These are phyloP conservation scores for Aphelinus atriplicis DNA, from an alignment of 1,140 invertebrate species.

Conservation along the genomic window DNA sequence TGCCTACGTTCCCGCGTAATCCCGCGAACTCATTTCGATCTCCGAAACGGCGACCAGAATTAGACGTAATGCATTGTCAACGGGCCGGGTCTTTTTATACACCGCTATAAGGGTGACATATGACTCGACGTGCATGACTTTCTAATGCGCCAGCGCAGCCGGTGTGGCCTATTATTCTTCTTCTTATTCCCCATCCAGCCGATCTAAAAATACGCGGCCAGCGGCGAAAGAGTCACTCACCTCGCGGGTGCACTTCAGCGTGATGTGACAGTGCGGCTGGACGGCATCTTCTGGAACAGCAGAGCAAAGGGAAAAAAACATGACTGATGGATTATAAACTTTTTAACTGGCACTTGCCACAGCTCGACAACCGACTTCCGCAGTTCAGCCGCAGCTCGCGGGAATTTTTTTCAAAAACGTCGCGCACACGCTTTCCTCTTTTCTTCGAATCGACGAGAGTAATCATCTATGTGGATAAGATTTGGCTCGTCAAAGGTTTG, in stretches of 20 bases:
- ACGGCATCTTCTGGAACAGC: slow-evolving; percentile 67
- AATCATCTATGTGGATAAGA: no score
- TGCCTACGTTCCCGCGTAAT: no score
- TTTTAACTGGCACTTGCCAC: no score
- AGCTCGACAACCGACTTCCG: no score
- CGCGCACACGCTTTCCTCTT: no score
- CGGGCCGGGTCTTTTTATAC: not conserved
- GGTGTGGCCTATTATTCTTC: slow-evolving; percentile 2
- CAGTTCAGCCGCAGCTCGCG: no score
- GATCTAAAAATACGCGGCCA: slow-evolving; percentile 29
- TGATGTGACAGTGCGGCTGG: slow-evolving; percentile 92
- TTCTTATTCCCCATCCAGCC: slow-evolving; percentile 3
- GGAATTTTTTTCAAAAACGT: no score
- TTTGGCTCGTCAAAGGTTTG: no score
- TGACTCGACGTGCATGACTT: not conserved
- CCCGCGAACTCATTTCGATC: no score
- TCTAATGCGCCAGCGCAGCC: not conserved
- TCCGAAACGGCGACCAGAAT: not conserved
- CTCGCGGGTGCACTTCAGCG: slow-evolving; percentile 89
- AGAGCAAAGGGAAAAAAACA: slow-evolving; percentile 34
- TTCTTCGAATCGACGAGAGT: no score
- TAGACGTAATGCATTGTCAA: not conserved
- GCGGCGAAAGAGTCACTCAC: slow-evolving; percentile 68
- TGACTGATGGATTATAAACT: not conserved
- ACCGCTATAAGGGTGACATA: no score